These are phyloP conservation scores for Idaea straminata DNA, from an alignment of 2,888 invertebrate genomes.

Conservation along the genomic window DNA sequence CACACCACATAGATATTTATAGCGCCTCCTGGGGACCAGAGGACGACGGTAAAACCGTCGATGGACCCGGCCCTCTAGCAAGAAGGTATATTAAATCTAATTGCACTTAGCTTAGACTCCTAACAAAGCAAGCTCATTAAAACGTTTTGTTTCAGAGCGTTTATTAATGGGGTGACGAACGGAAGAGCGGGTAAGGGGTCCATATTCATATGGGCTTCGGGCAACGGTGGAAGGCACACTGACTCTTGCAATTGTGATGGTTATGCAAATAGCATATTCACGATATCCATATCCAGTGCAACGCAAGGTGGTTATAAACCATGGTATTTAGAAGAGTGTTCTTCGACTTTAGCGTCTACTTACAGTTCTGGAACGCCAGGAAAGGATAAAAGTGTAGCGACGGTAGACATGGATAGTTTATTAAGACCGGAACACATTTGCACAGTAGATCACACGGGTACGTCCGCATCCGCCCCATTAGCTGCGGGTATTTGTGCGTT, in stretches of 20 bases:
- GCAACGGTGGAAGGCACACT: constrained; percentile 95
- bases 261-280: constrained; percentile 99
- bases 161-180: constrained; percentile 95
- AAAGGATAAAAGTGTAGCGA: constrained; percentile 93
- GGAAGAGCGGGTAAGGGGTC: constrained; percentile 96
- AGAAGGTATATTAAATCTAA: constrained; percentile 65
- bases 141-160: constrained; percentile 84
- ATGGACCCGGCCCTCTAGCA: constrained; percentile 96
- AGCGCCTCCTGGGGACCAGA: constrained; percentile 99
- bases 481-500: constrained; percentile 97
- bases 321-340: constrained; percentile 99
- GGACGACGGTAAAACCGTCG: constrained; percentile 97
- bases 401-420: constrained; percentile 94
- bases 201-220: constrained; percentile 99
- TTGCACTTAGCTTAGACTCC: constrained; percentile 10
- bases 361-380: constrained; percentile 98
- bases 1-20: constrained; percentile 97
- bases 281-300: constrained; percentile 97
- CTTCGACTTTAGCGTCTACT: constrained; percentile 98
- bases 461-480: constrained; percentile 95
- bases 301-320: constrained; percentile 97
- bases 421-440: constrained; percentile 92
- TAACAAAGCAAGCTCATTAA: constrained; percentile 59
- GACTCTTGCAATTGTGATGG: constrained; percentile 99
- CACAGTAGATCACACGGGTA: constrained; percentile 94